Percentiles rank a stretch among this genome's conserved stretches.
phyloP scores from a whole-genome alignment of 2,888 invertebrate species.

The Patella ulyssiponensis region DNA sequence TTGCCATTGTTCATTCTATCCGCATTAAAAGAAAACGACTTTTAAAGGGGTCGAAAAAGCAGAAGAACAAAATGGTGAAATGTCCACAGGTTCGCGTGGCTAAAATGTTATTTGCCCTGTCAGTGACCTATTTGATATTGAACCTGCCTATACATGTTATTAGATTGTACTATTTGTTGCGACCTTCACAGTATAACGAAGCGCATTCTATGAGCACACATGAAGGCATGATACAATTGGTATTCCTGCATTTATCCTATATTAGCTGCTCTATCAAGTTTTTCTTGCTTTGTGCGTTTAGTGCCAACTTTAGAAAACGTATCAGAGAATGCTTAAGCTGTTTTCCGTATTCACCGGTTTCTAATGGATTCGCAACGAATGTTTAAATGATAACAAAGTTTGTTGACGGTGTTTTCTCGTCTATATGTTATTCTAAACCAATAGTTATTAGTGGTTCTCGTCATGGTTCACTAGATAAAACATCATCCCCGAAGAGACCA shows the following conservation, averaged over 20 bases:
- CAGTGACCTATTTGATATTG: constrained; percentile 37
- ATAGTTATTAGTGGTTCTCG: too few relatives aligned
- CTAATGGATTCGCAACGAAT: background rate
- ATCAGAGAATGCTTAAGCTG: constrained; percentile 12
- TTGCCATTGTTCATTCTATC: constrained; percentile 30
- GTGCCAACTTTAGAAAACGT: constrained; percentile 39
- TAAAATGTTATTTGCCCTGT: constrained; percentile 43
- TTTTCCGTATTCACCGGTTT: background rate
- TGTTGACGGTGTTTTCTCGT: too few relatives aligned
- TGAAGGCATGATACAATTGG: constrained; percentile 31
- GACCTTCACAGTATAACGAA: background rate
- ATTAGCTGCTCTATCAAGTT: constrained; percentile 40
- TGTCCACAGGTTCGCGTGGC: constrained; percentile 42
- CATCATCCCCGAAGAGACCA: too few relatives aligned
- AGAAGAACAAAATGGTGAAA: constrained; percentile 12
- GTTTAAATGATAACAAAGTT: too few relatives aligned
- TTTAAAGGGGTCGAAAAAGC: constrained; percentile 15
- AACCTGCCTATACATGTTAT: constrained; percentile 44
- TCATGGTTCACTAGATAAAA: too few relatives aligned
- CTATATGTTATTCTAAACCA: too few relatives aligned
- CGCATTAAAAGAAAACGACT: constrained; percentile 7
- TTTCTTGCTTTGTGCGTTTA: constrained; percentile 41
- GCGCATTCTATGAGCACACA: background rate
- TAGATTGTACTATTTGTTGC: constrained; percentile 40
- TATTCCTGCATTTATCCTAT: constrained; percentile 38